Percentiles rank a stretch among this genome's conserved stretches.
phyloP scores from a whole-genome alignment of 2,113 vertebrate species.

The Microcebus tavaratra region DNA sequence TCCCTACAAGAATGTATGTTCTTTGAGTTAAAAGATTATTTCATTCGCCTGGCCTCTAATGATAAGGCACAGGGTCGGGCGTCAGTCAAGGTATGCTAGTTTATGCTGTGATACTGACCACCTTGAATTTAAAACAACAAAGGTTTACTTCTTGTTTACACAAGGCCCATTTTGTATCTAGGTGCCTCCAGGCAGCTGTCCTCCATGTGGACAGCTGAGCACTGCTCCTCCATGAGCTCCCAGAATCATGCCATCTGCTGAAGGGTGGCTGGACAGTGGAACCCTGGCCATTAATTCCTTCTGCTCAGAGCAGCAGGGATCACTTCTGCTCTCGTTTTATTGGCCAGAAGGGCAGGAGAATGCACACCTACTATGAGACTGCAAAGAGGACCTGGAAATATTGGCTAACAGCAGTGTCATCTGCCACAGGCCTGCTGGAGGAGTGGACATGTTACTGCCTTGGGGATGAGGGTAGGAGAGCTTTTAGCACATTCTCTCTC shows the following conservation, averaged over 20 bases:
- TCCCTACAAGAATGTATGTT: neutral
- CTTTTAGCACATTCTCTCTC: neutral
- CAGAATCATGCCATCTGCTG: neutral
- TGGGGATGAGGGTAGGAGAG: neutral
- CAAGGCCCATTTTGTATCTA: neutral
- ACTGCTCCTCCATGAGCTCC: neutral
- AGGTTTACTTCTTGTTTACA: neutral
- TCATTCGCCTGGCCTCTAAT: neutral
- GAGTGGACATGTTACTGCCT: no score
- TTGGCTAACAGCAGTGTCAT: no score
- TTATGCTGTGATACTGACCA: neutral
- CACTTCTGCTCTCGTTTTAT: neutral
- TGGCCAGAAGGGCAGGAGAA: neutral
- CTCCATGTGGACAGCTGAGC: accelerated
- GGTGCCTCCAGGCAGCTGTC: neutral
- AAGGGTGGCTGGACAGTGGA: neutral
- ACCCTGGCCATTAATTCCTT: no score
- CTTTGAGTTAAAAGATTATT: neutral
- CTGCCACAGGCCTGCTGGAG: neutral
- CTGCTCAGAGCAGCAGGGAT: no score
- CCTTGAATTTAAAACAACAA: no score
- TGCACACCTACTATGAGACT: neutral
- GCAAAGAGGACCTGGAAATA: neutral
- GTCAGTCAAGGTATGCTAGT: neutral
- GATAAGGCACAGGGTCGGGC: neutral